Evolutionary conservation across 2,888 invertebrate species (phyloP).

Genomic region (Gerris lacustris): DNA sequence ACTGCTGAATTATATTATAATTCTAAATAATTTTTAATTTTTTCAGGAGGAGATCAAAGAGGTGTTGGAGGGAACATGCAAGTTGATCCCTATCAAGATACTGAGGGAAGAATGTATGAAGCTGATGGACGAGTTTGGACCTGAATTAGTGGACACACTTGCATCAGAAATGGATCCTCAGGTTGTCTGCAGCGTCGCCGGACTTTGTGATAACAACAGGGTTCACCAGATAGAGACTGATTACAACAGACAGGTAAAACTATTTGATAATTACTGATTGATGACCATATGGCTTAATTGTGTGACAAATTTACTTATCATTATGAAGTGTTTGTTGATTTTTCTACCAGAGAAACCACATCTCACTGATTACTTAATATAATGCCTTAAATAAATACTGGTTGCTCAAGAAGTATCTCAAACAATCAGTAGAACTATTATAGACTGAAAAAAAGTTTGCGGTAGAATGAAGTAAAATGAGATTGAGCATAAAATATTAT

Average conservation of each 20-base stretch:
- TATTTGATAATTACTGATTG: slow-evolving; percentile 27
- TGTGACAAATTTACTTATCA: not conserved
- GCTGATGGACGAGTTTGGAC: slow-evolving; percentile 71
- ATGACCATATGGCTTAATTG: too few relatives aligned
- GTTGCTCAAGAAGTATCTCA: too few relatives aligned
- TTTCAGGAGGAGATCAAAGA: slow-evolving; percentile 62
- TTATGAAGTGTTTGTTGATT: not conserved
- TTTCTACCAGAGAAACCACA: too few relatives aligned
- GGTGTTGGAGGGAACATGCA: slow-evolving; percentile 80
- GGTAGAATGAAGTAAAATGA: too few relatives aligned
- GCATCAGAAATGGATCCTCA: slow-evolving; percentile 86
- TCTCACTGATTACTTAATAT: too few relatives aligned
- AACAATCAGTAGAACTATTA: too few relatives aligned
- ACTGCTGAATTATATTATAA: too few relatives aligned
- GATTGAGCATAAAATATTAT: too few relatives aligned
- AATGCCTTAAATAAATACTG: too few relatives aligned
- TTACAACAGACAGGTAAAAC: slow-evolving; percentile 29
- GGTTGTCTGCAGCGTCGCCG: slow-evolving; percentile 74
- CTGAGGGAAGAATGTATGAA: slow-evolving; percentile 63
- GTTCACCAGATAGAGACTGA: not conserved
- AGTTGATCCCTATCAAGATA: slow-evolving; percentile 55
- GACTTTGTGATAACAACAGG: slow-evolving; percentile 60
- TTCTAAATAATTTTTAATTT: too few relatives aligned
- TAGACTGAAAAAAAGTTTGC: too few relatives aligned
- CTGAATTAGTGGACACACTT: slow-evolving; percentile 73